Base-by-base conservation (phyloP, 2,113 vertebrate species). In the Channa maculata region DNA sequence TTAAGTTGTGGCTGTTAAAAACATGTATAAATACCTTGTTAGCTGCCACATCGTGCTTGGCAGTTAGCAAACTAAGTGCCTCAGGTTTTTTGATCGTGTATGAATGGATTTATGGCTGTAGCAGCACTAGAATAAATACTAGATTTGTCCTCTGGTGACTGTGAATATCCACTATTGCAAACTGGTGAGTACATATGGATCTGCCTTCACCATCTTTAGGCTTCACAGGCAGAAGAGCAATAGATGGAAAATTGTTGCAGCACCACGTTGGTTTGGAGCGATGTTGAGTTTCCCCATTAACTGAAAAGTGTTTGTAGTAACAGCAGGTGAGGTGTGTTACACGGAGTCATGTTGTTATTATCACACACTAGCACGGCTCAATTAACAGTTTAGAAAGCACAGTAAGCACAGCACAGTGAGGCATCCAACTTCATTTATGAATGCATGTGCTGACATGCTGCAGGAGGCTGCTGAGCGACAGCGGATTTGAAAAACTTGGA, bases 291-390 rank as follows among this genome's bases (percentile, higher is more conserved):
- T 45, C 55, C 3, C 38, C 10, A 2, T 24, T 36, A 6, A 36
- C 50, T n/a, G 43, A 2, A 41, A 24, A 8, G 15, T 50, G 37
- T 52, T 41, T 46, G 33, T 9, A 6, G 34, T 9, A 15, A 14
- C 65, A 60, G 63, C 55, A 55, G 62, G 75, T 44, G 24, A 50
- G 41, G 5, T 38, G 59, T 38, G 59, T 57, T 36, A 63, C 43
- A 61, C 1, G 41, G 57, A 41, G 44, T 58, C 10, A 2, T 61
- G 43, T 36, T 53, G 67, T 49, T 66, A 13, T 6, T 8, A n/a
- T 60, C 68, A 65, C 54, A 60, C 65, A 12, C 24, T 14, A 8
- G 37, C 37, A 38, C 43, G 36, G 33, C 61, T 36, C 54, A 48
- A 44, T 60, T 48, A 72, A 24, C 62, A 41, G 54, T 9, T 41